phyloP scores from a whole-genome alignment of 2,888 invertebrate species.

The Seira ritae region DNA sequence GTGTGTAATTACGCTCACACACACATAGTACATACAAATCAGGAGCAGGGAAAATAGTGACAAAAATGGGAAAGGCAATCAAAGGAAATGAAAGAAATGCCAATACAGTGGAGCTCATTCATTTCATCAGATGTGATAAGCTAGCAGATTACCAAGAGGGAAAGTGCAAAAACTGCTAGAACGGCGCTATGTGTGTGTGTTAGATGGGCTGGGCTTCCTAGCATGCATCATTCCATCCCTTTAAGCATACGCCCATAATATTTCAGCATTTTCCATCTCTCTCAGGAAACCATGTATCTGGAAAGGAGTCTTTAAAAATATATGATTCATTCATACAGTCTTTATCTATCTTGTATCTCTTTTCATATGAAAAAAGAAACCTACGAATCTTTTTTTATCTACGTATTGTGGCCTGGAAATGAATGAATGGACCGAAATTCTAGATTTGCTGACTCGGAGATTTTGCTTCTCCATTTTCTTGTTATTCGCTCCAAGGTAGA shows the following conservation, averaged over 20 bases:
- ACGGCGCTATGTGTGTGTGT: too few relatives aligned
- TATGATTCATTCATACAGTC: too few relatives aligned
- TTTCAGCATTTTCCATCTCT: slow-evolving; percentile 36
- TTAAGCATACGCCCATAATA: slow-evolving; percentile 52
- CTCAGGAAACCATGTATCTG: too few relatives aligned
- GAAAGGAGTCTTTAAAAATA: too few relatives aligned
- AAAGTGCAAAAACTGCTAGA: too few relatives aligned
- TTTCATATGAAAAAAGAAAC: too few relatives aligned
- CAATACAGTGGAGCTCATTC: slow-evolving; percentile 20
- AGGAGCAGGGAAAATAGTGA: slow-evolving; percentile 31
- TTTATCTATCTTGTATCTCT: too few relatives aligned
- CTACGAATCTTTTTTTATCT: too few relatives aligned
- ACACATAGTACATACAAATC: too few relatives aligned
- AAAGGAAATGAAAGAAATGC: slow-evolving; percentile 39
- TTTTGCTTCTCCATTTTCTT: slow-evolving; percentile 28
- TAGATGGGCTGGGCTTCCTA: slow-evolving; percentile 23
- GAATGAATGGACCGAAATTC: slow-evolving; percentile 44
- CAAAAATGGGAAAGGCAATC: slow-evolving; percentile 36
- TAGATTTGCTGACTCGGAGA: slow-evolving; percentile 46
- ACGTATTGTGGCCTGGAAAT: neutral
- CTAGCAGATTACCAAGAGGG: neutral
- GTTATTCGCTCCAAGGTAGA: neutral
- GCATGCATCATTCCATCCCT: slow-evolving; percentile 28
- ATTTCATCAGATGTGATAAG: neutral
- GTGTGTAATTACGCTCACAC: slow-evolving; percentile 41